These are phyloP conservation scores for Siniperca obscura DNA, from an alignment of 2,797 vertebrate species.

Conservation along the genomic window DNA sequence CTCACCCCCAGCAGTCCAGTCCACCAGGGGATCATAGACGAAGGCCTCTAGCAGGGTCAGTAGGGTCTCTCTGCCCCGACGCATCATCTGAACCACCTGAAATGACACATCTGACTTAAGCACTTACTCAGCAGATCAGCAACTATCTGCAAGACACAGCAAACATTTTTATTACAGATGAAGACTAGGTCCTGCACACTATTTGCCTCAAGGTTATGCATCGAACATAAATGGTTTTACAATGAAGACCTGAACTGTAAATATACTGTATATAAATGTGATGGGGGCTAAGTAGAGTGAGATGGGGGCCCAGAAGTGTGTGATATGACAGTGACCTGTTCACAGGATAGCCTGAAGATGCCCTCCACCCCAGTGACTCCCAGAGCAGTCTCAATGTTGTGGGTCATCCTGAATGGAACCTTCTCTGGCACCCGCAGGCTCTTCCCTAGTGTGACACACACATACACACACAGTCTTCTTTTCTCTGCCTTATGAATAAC, in stretches of 20 bases:
- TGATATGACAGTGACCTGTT: slow-evolving; percentile 86
- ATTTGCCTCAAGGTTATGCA: not conserved
- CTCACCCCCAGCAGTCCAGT: slow-evolving; percentile 98
- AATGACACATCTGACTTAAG: slow-evolving; percentile 24
- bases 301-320: not conserved
- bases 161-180: not conserved
- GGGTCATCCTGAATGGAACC: slow-evolving; percentile 98
- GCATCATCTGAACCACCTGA: slow-evolving; percentile 98
- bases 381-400: slow-evolving; percentile 96
- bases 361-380: slow-evolving; percentile 98
- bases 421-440: slow-evolving; percentile 99
- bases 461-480: not conserved
- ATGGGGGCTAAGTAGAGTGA: not conserved
- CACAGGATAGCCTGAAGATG: slow-evolving; percentile 97
- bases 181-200: not conserved
- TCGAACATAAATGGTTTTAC: not conserved
- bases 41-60: slow-evolving; percentile 97
- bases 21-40: slow-evolving; percentile 98
- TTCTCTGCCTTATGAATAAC: not conserved
- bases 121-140: not conserved
- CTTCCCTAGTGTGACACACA: slow-evolving; percentile 86
- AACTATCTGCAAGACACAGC: not conserved
- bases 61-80: slow-evolving; percentile 95
- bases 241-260: not conserved
- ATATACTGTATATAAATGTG: not conserved